Evolutionary conservation across 2,888 invertebrate genomes (phyloP), one percentile per base, ranked within the genome.

Genomic region (Agapostemon virescens): DNA sequence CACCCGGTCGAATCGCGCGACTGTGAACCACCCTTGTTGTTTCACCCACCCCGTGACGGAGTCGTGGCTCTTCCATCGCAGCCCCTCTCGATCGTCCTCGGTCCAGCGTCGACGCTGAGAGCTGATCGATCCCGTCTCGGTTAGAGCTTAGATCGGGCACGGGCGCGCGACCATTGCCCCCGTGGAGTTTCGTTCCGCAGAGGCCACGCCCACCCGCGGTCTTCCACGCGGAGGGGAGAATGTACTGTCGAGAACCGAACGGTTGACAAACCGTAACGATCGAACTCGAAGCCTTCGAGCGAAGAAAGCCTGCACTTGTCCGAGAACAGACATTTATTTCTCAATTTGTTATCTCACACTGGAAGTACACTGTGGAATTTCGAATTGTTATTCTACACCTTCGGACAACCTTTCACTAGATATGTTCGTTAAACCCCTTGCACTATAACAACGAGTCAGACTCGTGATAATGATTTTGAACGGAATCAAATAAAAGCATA

Each of bases 21-120:
- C 64, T 36, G 61, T 67, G 45, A 66, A 64, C 61, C 68, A 23
- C 38, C 64, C 45, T 78, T 80, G 33, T 52, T 36, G 69, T 73
- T 78, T 30, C 30, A 33, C 33, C 20, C 26, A 20, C 1, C 42
- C 42, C 55, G 13, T 1, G 6, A 30, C 3, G 20, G n/a, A 17
- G 45, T 67, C n/a, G n/a, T 11, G 42, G 20, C 17, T 30, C 17
- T 4, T 42, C 23, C 0, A 0, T 66, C 64, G n/a, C 15, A 5
- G 66, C 20, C 30, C 4, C 26, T 66, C 15, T 5, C 1, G 40
- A 17, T 20, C 20, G n/a, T 45, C 13, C 11, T 30, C 36, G 63
- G 40, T 38, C 64, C 23, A 26, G 55, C 15, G 55, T 64, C 23
- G 13, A 13, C 23, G 20, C 26, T 0, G 55, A 6, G 17, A 30